Base-by-base conservation (phyloP, 92 coral and sea anemone species). In the Porites cylindrica region DNA sequence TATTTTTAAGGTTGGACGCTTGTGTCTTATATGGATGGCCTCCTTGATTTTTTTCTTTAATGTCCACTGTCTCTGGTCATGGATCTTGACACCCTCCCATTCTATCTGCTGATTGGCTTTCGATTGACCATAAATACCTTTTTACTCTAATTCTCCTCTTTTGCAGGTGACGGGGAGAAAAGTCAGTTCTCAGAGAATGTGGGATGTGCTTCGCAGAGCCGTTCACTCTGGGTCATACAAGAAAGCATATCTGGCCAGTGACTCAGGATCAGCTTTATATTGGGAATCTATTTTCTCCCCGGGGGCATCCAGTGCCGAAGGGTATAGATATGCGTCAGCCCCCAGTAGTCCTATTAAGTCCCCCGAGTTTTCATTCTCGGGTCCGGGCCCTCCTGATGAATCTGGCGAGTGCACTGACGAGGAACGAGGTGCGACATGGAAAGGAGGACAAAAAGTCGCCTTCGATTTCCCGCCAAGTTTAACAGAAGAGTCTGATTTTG, bases 271-370 rank as follows among this genome's bases (percentile, higher is more conserved):
- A 19, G 85, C 95, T 16, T 83, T 91, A 87, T 76, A 85, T 7
- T 95, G 98, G 98, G 98, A 95, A 76, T 90, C 98, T 19, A 82
- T 95, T 79, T 93, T 95, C 78, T 78, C 95, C 10, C 84, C 93
- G 2, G 94, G 87, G 20, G 88, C 24, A 2, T 90, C 89, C 67
- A 82, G 84, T 14, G 82, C 75, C 7, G 90, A 85, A 11, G 91
- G 89, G 21, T 86, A 89, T 52, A 77, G 76, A 12, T 88, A 84
- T 21, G 74, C 66, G 50, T 74, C 93, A 1, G 67, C 59, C 3
- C 18, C 77, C 8, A 71, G 82, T 50, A 80, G 80, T 64, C 91
- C 91, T 8, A 67, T 77, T 12, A 86, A 86, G 66, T 74, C 90
- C 11, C 79, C 81, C 0, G 90, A 83, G 10, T 67, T 90, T 38